phyloP scores from a whole-genome alignment of 2,797 vertebrate genomes.

The Myioborus miniatus region DNA sequence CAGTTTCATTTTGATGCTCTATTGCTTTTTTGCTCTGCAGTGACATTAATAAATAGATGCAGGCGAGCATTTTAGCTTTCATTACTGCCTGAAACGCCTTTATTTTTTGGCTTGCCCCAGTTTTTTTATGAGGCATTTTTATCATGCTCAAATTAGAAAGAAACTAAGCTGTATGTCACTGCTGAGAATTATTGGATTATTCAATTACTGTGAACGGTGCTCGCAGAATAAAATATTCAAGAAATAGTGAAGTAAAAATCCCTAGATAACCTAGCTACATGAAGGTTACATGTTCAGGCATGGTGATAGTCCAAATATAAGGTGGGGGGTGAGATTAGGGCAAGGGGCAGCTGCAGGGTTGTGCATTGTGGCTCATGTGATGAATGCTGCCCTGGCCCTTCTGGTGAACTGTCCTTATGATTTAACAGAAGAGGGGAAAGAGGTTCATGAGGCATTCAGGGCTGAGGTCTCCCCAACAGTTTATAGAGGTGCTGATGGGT shows the following conservation, averaged over 20 bases:
- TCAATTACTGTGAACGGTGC: background rate
- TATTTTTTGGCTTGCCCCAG: slow-evolving; percentile 50
- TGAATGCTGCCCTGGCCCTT: background rate
- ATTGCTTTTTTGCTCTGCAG: background rate
- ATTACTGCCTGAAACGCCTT: slow-evolving; percentile 21
- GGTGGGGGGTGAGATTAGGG: background rate
- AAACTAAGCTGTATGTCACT: slow-evolving; percentile 31
- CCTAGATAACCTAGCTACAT: background rate
- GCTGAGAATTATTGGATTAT: slow-evolving; percentile 57
- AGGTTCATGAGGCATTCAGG: background rate
- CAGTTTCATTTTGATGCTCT: slow-evolving; percentile 21
- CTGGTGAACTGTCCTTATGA: background rate
- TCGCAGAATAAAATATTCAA: slow-evolving; percentile 30
- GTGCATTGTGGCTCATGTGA: background rate
- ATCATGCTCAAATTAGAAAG: slow-evolving; percentile 50
- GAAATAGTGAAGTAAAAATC: slow-evolving; percentile 34
- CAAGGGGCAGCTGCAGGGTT: background rate
- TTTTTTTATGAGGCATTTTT: slow-evolving; percentile 47
- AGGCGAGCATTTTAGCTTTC: slow-evolving; percentile 45
- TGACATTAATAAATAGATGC: slow-evolving; percentile 59
- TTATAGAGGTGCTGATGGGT: background rate
- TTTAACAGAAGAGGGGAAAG: background rate
- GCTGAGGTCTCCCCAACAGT: background rate
- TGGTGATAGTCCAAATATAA: background rate
- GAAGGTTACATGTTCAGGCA: background rate